These are phyloP conservation scores for Herminia tarsipennalis DNA, from an alignment of 2,888 invertebrate genomes.

Conservation along the genomic window DNA sequence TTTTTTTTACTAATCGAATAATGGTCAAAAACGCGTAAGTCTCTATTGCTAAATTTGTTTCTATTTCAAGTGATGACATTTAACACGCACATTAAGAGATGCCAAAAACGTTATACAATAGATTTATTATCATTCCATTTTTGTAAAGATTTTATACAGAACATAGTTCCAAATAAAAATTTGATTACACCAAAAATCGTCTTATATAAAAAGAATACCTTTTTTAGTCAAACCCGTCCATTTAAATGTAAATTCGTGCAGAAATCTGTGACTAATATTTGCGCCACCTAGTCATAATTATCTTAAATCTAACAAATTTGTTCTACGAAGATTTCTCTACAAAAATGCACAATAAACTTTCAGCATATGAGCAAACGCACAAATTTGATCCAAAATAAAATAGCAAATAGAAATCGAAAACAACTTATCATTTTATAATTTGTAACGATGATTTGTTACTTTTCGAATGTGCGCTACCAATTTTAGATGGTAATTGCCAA, in stretches of 20 bases:
- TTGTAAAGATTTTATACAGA: too few species aligned
- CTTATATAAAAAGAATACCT: background rate
- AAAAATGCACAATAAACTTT: conserved; percentile 28
- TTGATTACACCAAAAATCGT: background rate
- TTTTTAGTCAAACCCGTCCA: conserved; percentile 9
- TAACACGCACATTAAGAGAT: too few species aligned
- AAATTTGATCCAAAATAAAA: conserved; percentile 54
- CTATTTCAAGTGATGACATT: too few species aligned
- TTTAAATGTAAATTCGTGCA: conserved; percentile 26
- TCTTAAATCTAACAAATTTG: conserved; percentile 11
- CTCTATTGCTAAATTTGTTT: too few species aligned
- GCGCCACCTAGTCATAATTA: background rate
- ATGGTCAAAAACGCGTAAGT: too few species aligned
- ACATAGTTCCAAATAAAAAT: too few species aligned
- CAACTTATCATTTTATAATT: conserved; percentile 57
- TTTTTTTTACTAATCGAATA: too few species aligned
- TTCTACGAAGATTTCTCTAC: conserved; percentile 21
- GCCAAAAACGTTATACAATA: too few species aligned
- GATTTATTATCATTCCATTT: too few species aligned
- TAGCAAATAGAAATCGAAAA: conserved; percentile 63
- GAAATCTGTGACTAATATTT: conserved; percentile 12
- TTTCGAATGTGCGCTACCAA: conserved; percentile 38
- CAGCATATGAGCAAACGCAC: conserved; percentile 17
- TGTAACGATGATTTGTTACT: conserved; percentile 55
- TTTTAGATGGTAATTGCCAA: conserved; percentile 6